phyloP scores from a whole-genome alignment of 92 coral and sea anemone genomes.

The Zoanthus sociatus region DNA sequence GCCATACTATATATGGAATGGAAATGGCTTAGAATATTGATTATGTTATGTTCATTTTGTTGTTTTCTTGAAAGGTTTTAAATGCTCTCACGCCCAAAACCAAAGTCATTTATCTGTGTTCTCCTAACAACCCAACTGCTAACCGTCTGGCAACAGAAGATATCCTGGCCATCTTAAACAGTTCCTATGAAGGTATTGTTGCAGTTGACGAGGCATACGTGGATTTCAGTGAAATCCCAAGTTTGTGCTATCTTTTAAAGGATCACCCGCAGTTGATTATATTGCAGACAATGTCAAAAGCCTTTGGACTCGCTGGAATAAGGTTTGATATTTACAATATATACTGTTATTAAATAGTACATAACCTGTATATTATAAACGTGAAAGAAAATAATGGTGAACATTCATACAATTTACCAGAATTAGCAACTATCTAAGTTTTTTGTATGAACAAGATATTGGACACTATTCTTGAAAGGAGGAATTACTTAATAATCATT shows the following conservation, averaged over 20 bases:
- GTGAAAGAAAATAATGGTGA: background rate
- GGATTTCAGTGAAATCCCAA: background rate
- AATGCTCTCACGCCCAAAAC: conserved; percentile 45
- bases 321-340: background rate
- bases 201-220: conserved; percentile 1
- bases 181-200: conserved; percentile 27
- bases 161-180: conserved; percentile 36
- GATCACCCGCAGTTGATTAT: conserved; percentile 35
- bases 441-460: too few relatives aligned
- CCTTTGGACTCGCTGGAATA: conserved; percentile 55
- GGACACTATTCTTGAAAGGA: too few relatives aligned
- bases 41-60: background rate
- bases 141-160: conserved; percentile 40
- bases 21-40: background rate
- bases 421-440: too few relatives aligned
- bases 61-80: conserved; percentile 22
- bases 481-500: too few relatives aligned
- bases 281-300: conserved; percentile 14
- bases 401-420: too few relatives aligned
- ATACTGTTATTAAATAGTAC: too few relatives aligned
- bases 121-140: conserved; percentile 58
- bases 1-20: too few relatives aligned
- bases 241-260: conserved; percentile 42
- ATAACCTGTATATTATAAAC: too few relatives aligned
- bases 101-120: conserved; percentile 44